Conservation (phyloP, 2,113 vertebrate genomes). For the human region GRCh38 chr7:24690001-24690500, state of each 20-base stretch:
- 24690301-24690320: neutral
- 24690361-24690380: neutral
- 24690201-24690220: slow-evolving; percentile 22
- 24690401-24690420: neutral
- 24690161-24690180: slow-evolving; percentile 25
- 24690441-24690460: neutral
- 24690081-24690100: neutral
- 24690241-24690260: neutral
- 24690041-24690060: slow-evolving; percentile 39
- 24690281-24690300: neutral
- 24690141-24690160: neutral
- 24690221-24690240: neutral
- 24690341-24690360: neutral
- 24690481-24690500: slow-evolving; percentile 11
- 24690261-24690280: neutral
- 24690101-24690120: slow-evolving; percentile 24
- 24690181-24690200: slow-evolving; percentile 6
- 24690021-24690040: slow-evolving; percentile 35
- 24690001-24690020: slow-evolving; percentile 19
- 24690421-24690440: neutral
- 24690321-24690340: neutral
- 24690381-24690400: neutral
- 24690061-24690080: neutral
- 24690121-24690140: slow-evolving; percentile 21
- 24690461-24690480: neutral